These are phyloP conservation scores for Leucoma salicis DNA, from an alignment of 2,888 invertebrate genomes.

Conservation along the genomic window DNA sequence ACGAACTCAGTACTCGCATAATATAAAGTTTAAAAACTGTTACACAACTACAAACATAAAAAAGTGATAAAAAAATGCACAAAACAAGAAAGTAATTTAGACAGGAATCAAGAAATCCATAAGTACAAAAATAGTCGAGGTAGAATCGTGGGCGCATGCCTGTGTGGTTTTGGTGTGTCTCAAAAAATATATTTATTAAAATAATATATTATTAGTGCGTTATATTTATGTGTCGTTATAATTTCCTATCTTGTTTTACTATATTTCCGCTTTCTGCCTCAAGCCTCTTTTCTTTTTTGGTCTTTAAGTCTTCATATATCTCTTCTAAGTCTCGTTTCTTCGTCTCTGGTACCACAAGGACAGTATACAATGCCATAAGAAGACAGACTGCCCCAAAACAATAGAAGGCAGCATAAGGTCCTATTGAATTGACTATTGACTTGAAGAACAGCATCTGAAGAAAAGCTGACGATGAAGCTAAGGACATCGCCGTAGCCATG, in stretches of 20 bases:
- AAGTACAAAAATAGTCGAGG: not conserved
- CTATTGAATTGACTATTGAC: slow-evolving; percentile 50
- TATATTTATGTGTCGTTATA: too few relatives aligned
- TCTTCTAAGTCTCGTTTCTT: slow-evolving; percentile 1
- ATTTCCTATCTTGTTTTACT: not conserved
- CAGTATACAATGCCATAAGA: not conserved
- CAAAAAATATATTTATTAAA: too few relatives aligned
- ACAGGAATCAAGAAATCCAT: too few relatives aligned
- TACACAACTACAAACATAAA: too few relatives aligned
- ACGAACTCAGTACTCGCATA: too few relatives aligned
- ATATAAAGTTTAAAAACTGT: too few relatives aligned
- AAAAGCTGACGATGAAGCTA: slow-evolving; percentile 49
- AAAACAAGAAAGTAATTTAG: too few relatives aligned
- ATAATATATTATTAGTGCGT: not conserved
- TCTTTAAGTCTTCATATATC: slow-evolving; percentile 2
- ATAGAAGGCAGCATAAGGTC: slow-evolving; percentile 56
- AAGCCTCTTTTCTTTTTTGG: slow-evolving; percentile 2
- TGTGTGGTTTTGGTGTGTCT: too few relatives aligned
- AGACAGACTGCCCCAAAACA: slow-evolving; percentile 50
- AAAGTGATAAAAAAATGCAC: too few relatives aligned
- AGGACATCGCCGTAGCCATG: slow-evolving; percentile 57
- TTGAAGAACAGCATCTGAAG: slow-evolving; percentile 65
- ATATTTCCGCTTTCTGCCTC: not conserved
- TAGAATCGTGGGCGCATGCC: too few relatives aligned
- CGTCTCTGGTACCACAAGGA: slow-evolving; percentile 1